Evolutionary conservation across 1,140 invertebrate species (phyloP).

Genomic region (Lithobius niger): DNA sequence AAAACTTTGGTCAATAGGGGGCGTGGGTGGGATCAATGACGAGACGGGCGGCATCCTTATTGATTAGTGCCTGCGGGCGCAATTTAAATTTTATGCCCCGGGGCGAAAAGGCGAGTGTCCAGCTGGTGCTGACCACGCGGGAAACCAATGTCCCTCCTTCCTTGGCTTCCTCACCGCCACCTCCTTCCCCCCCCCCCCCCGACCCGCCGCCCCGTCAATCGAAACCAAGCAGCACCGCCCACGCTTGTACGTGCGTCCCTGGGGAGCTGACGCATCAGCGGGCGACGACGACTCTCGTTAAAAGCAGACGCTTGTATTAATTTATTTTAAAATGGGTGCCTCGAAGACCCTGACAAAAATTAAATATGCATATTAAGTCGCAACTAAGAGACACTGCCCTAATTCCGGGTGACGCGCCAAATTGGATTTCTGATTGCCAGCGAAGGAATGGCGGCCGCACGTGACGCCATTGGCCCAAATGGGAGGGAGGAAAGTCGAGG

Average conservation of each 20-base stretch:
- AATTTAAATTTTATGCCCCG: too few species aligned
- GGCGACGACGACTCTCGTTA: background rate
- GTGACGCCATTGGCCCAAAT: background rate
- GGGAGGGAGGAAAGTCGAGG: background rate
- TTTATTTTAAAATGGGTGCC: conserved; percentile 6
- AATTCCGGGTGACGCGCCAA: conserved; percentile 5
- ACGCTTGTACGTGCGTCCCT: background rate
- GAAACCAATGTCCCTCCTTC: background rate
- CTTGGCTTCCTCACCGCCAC: background rate
- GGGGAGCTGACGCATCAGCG: conserved; percentile 1
- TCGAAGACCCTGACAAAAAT: conserved; percentile 5
- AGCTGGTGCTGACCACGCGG: too few species aligned
- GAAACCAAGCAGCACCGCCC: too few species aligned
- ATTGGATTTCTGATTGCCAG: conserved; percentile 7
- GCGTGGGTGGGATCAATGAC: too few species aligned
- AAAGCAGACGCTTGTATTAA: conserved; percentile 9
- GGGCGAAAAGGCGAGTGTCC: too few species aligned
- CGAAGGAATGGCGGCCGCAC: background rate
- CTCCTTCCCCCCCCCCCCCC: background rate
- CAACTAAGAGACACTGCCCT: conserved; percentile 2
- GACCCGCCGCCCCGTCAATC: background rate
- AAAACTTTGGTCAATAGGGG: too few species aligned
- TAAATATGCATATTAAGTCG: conserved; percentile 10
- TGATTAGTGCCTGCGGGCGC: too few species aligned
- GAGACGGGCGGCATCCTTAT: too few species aligned